phyloP scores from a whole-genome alignment of 2,888 invertebrate genomes.

The Malacosoma neustria region DNA sequence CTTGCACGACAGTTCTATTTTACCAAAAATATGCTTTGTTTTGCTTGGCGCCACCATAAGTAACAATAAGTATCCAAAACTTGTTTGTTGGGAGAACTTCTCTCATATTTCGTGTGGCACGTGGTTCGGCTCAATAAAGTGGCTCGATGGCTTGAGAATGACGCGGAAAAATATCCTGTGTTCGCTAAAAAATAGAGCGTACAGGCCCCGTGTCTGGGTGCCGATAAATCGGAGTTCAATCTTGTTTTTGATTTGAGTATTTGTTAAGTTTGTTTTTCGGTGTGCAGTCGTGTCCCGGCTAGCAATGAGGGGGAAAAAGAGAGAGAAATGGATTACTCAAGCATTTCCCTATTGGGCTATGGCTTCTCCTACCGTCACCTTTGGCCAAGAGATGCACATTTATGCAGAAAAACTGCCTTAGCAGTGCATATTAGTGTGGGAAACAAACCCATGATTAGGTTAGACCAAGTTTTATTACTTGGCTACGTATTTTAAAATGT shows the following conservation, averaged over 20 bases:
- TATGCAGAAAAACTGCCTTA: too few relatives aligned
- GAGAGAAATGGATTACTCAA: too few relatives aligned
- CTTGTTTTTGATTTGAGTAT: constrained; percentile 7
- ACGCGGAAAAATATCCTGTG: constrained; percentile 4
- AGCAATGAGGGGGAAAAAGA: too few relatives aligned
- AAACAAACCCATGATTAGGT: too few relatives aligned
- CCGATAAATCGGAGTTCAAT: constrained; percentile 4
- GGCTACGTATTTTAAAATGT: too few relatives aligned
- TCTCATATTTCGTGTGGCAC: constrained; percentile 1
- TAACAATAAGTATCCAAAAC: background rate
- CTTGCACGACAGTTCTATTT: background rate
- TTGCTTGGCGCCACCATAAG: background rate
- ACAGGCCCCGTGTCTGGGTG: background rate
- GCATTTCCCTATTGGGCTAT: constrained; percentile 1
- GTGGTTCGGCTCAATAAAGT: background rate
- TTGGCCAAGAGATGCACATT: background rate
- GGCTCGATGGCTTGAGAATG: background rate
- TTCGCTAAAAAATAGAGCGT: constrained; percentile 4
- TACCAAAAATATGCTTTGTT: background rate
- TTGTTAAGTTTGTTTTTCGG: too few relatives aligned
- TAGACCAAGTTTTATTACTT: too few relatives aligned
- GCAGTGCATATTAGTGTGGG: too few relatives aligned
- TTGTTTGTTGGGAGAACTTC: constrained; percentile 1
- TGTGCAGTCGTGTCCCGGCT: constrained; percentile 1
- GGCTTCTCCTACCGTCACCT: constrained; percentile 1